A percentile compares a stretch with the other conserved stretches of the same genome.
Evolutionary conservation across 2,113 vertebrate genomes (phyloP).

Genomic region (Xiphias gladius): DNA sequence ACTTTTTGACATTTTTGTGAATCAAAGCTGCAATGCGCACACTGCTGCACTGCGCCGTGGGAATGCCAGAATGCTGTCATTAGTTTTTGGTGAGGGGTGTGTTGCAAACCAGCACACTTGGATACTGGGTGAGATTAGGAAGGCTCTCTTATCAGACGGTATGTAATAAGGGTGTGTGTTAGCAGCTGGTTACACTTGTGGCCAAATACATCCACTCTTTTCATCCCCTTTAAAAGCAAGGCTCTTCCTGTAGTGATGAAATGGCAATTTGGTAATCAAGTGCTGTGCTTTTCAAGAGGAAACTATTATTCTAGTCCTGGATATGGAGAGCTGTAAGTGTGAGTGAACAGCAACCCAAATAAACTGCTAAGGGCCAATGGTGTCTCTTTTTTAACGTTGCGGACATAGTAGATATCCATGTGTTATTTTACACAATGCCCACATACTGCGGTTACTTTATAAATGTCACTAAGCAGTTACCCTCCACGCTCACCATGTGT

Average conservation of each 20-base stretch:
- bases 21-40: background rate
- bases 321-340: background rate
- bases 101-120: background rate
- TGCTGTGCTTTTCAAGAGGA: background rate
- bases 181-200: constrained; percentile 34
- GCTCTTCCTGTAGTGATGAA: constrained; percentile 12
- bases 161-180: background rate
- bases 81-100: constrained; percentile 20
- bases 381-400: constrained; percentile 2
- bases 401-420: background rate
- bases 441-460: background rate
- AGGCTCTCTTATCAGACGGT: background rate
- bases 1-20: background rate
- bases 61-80: background rate
- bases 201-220: constrained; percentile 33
- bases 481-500: background rate
- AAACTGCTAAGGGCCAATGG: background rate
- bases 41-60: background rate
- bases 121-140: constrained; percentile 20
- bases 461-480: background rate
- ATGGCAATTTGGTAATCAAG: constrained; percentile 18
- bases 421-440: background rate
- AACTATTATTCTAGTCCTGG: background rate
- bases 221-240: constrained; percentile 9
- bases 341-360: background rate